Conservation (phyloP, 2,888 invertebrate genomes). For the Synanthedon andrenaeformis region DNA sequence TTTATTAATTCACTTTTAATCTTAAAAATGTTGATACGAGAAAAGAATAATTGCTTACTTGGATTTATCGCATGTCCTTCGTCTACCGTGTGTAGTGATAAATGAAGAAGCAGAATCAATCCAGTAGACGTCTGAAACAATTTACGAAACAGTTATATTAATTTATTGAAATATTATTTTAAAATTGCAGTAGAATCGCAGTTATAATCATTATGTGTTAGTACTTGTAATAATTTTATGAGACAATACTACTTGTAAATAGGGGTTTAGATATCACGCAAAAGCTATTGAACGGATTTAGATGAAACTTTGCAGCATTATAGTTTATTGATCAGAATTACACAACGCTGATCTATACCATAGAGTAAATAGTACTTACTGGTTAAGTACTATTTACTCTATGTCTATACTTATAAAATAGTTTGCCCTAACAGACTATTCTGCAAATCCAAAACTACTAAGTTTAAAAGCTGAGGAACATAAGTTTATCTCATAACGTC, state of each 20-base stretch:
- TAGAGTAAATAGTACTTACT: too few relatives aligned
- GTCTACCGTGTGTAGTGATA: slow-evolving; percentile 62
- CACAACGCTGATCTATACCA: too few relatives aligned
- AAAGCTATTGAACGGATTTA: background rate
- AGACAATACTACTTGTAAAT: background rate
- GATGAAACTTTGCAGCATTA: too few relatives aligned
- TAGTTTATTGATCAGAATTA: too few relatives aligned
- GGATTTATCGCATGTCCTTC: slow-evolving; percentile 62
- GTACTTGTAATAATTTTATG: background rate
- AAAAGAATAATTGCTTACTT: slow-evolving; percentile 24
- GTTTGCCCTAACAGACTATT: too few relatives aligned
- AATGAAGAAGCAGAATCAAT: slow-evolving; percentile 51
- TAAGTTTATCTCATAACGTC: too few relatives aligned
- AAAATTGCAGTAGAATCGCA: background rate
- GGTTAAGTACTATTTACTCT: too few relatives aligned
- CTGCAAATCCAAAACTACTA: too few relatives aligned
- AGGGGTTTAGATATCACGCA: background rate
- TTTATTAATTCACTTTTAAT: too few relatives aligned
- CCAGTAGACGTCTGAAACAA: slow-evolving; percentile 53
- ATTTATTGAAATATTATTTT: background rate
- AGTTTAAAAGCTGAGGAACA: too few relatives aligned
- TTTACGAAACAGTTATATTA: background rate
- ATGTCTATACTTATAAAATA: too few relatives aligned
- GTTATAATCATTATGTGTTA: background rate
- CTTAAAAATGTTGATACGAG: too few relatives aligned